Conservation (phyloP, 1,140 invertebrate genomes). For the Cotesia typhae region DNA sequence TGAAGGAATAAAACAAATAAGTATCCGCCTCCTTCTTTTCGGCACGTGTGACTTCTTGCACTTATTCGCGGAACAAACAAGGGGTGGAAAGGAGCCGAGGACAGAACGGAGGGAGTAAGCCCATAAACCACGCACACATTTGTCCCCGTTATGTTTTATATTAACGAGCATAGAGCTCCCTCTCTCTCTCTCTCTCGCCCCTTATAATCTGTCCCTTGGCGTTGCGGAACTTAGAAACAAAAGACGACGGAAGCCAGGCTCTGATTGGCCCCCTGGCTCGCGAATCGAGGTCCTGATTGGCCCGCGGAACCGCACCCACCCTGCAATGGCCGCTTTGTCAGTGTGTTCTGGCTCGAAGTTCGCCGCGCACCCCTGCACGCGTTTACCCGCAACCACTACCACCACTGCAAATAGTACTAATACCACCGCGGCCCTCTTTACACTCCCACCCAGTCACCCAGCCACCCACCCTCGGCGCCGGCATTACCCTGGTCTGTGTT, state of each 20-base stretch:
- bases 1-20: slow-evolving; percentile 23
- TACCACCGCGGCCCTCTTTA: slow-evolving; percentile 12
- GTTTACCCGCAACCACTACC: slow-evolving; percentile 29
- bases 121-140: slow-evolving; percentile 45
- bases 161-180: slow-evolving; percentile 52
- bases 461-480: slow-evolving; percentile 16
- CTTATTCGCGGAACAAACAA: slow-evolving; percentile 36
- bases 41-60: too few species aligned
- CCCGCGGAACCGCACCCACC: slow-evolving; percentile 64
- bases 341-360: slow-evolving; percentile 48
- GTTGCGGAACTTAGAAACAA: slow-evolving; percentile 55
- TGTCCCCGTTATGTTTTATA: slow-evolving; percentile 52
- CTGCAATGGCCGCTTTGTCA: slow-evolving; percentile 67
- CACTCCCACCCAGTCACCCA: slow-evolving; percentile 13
- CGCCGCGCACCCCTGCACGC: slow-evolving; percentile 47
- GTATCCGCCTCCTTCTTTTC: background rate
- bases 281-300: slow-evolving; percentile 62
- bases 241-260: slow-evolving; percentile 57
- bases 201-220: slow-evolving; percentile 62
- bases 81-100: too few species aligned
- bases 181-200: slow-evolving; percentile 40
- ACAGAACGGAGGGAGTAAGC: too few species aligned
- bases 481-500: slow-evolving; percentile 30
- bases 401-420: slow-evolving; percentile 30
- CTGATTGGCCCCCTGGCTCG: slow-evolving; percentile 61